Evolutionary conservation across 2,888 invertebrate species (phyloP).

Genomic region (Nephrotoma flavescens): DNA sequence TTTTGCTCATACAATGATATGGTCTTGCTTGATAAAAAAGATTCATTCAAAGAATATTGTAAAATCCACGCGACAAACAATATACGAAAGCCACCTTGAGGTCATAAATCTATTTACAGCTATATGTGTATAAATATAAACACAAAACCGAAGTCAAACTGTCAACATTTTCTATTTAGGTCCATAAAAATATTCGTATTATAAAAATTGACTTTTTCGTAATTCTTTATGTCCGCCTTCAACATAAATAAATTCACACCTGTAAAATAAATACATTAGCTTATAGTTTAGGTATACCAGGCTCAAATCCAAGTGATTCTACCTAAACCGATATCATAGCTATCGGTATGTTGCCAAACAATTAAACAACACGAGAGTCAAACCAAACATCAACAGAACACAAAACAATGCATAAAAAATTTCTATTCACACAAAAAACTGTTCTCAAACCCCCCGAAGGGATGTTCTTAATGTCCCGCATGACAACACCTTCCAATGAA

Average conservation of each 20-base stretch:
- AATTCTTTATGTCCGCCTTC: background rate
- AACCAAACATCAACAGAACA: background rate
- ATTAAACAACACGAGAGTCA: background rate
- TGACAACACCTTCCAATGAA: constrained; percentile 3
- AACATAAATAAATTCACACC: background rate
- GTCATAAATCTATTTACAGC: background rate
- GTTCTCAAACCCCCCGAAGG: constrained; percentile 1
- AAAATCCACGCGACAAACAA: constrained; percentile 1
- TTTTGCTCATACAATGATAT: background rate
- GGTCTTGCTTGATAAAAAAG: background rate
- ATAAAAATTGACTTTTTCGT: background rate
- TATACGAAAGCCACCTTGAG: background rate
- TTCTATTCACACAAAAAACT: background rate
- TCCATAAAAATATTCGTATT: background rate
- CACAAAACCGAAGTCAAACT: background rate
- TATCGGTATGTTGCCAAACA: background rate
- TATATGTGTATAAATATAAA: background rate
- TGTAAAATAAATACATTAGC: background rate
- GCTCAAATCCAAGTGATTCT: background rate
- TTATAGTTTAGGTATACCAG: background rate
- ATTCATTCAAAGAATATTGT: background rate
- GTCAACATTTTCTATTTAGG: background rate
- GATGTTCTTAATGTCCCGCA: constrained; percentile 2
- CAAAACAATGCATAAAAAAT: background rate
- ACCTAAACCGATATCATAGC: background rate